Evolutionary conservation across 23 tunicate species (phyloP).

Genomic region (Phallusia fumigata): DNA sequence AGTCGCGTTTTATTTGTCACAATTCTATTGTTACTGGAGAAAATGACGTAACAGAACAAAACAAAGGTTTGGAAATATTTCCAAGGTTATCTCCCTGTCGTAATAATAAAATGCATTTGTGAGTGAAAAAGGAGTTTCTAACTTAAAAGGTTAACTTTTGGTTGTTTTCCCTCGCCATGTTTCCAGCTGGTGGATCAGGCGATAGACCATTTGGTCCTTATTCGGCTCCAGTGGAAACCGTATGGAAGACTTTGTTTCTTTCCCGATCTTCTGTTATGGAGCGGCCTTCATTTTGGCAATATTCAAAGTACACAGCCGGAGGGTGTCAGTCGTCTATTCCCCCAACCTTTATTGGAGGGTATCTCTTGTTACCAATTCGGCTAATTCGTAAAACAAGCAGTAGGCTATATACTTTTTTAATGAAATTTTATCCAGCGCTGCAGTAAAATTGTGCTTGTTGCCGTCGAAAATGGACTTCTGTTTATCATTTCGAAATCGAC

Average conservation of each 20-base stretch:
- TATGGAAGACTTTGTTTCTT: conserved; percentile 5
- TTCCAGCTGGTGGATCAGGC: not conserved
- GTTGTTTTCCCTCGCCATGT: not conserved
- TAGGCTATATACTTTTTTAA: no score
- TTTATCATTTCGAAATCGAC: no score
- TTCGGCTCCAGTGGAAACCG: not conserved
- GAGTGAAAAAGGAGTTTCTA: no score
- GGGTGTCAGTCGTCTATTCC: not conserved
- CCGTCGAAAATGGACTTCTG: no score
- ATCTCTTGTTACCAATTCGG: no score
- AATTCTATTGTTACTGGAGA: no score
- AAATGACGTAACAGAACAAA: not conserved
- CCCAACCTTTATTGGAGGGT: not conserved
- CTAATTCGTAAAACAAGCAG: no score
- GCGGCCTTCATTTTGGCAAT: conserved; percentile 6
- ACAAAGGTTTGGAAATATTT: not conserved
- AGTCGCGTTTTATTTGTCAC: no score
- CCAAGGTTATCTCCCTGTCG: not conserved
- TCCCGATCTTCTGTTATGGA: not conserved
- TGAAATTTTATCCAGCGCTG: no score
- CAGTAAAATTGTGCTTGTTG: no score
- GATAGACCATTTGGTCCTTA: not conserved
- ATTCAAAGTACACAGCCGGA: not conserved
- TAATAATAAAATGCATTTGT: no score
- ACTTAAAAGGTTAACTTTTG: no score